Base-by-base conservation (phyloP, 2,797 vertebrate species). In the Cossypha polioptera region DNA sequence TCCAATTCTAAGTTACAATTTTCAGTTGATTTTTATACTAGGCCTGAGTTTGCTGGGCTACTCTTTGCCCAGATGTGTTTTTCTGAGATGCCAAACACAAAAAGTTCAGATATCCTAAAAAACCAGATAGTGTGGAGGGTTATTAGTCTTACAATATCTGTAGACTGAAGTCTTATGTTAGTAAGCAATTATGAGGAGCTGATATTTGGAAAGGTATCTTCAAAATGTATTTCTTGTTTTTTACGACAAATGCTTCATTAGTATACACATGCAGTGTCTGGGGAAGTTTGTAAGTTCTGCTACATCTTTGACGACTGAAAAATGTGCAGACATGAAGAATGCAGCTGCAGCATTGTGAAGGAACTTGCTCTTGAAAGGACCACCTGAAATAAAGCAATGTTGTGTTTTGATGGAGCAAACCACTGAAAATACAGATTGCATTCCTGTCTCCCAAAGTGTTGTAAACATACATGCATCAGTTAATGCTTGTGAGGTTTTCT, bases 241-340 rank as follows among this genome's bases (percentile, higher is more conserved):
- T 80, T 92, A 26, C 7, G 73, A 33, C 22, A 58, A 88, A 58
- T 47, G 5, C 5, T 82, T n/a, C 0, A 0, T 54, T 80, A 50
- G 16, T 66, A 85, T 88, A 42, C 7, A 24, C 0, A 0, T 53
- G 17, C 0, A 0, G 16, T 28, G 33, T 68, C 25, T 72, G 48
- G 26, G 45, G 36, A 86, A 68, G 29, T 43, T n/a, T 65, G 13
- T 28, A 71, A 65, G 22, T 71, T 86, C 28, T 86, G 25, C 9
- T 71, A 2, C n/a, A 14, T 29, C 35, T 83, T 74, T 65, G 53
- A 42, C 35, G 65, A 18, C 26, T 42, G 76, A 90, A 92, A 68
- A 88, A 79, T 45, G 33, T 59, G 16, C 36, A 84, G 54, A 29
- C 0, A 0, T 55, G 73, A 93, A 58, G 66, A 92, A 68, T 24